Evolutionary conservation across 2,113 vertebrate species (phyloP).

Genomic region (Cygnus atratus): DNA sequence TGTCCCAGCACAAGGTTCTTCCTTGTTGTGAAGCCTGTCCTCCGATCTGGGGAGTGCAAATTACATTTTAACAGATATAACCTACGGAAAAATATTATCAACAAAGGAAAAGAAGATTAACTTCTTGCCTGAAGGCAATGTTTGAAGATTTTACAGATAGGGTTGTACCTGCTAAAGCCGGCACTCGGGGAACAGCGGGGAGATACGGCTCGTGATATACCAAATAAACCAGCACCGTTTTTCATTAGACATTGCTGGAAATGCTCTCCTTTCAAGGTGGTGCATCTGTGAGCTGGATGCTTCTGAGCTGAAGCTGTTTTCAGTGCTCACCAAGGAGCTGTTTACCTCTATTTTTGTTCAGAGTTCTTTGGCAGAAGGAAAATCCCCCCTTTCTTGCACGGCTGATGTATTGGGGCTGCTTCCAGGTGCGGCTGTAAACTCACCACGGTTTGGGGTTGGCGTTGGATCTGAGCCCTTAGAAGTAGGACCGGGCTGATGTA

Average conservation of each 20-base stretch:
- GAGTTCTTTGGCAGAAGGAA: not conserved
- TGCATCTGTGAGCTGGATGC: not conserved
- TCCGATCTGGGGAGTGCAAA: not conserved
- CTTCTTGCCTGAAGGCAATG: not conserved
- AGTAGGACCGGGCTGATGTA: not conserved
- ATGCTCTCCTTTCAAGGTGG: not conserved
- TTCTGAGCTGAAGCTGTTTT: not conserved
- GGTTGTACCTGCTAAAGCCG: not conserved
- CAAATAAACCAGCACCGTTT: not conserved
- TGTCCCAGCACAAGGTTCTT: accelerated
- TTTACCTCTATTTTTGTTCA: not conserved
- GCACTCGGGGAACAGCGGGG: not conserved
- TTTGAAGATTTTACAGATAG: not conserved
- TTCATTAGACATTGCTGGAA: not conserved
- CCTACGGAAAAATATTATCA: not conserved
- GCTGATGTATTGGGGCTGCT: not conserved
- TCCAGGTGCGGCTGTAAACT: not conserved
- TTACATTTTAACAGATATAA: not conserved
- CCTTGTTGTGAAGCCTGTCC: not conserved
- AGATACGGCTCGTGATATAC: not conserved
- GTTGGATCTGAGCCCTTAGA: not conserved
- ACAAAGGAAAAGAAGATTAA: not conserved
- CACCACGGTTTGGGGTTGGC: not conserved
- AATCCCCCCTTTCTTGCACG: not conserved
- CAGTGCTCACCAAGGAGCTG: not conserved